Percentiles rank a stretch among this genome's conserved stretches.
phyloP scores from a whole-genome alignment of 2,797 vertebrate species.

The Centroberyx gerrardi region DNA sequence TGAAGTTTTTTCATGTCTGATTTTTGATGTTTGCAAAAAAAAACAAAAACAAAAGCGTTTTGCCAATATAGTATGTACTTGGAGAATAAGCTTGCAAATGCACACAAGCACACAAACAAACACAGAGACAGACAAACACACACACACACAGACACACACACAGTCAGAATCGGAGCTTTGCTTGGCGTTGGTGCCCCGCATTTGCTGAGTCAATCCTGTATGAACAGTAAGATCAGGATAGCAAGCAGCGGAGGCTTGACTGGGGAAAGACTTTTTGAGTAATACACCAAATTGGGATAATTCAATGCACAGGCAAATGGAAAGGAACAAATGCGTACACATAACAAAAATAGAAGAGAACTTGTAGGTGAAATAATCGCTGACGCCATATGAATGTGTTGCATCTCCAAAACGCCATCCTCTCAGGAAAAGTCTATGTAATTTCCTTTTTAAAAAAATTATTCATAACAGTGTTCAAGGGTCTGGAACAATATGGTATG shows the following conservation, averaged over 20 bases:
- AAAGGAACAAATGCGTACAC: conserved; percentile 71
- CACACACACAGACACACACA: conserved; percentile 9
- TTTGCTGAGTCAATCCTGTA: conserved; percentile 69
- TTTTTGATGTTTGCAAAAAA: not conserved
- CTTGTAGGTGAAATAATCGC: conserved; percentile 47
- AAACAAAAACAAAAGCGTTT: not conserved
- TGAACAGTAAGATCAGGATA: conserved; percentile 51
- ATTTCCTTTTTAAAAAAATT: conserved; percentile 22
- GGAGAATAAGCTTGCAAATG: not conserved
- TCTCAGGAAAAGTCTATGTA: conserved; percentile 14
- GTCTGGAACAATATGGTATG: not conserved
- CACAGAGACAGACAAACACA: too few relatives aligned
- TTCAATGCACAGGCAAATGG: conserved; percentile 60
- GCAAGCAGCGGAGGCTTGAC: conserved; percentile 24
- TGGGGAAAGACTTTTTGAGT: conserved; percentile 48
- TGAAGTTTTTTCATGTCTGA: not conserved
- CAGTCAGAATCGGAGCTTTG: conserved; percentile 23
- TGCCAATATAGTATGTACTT: not conserved
- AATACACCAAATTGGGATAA: conserved; percentile 62
- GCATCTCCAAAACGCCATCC: conserved; percentile 24
- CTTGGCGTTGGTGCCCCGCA: conserved; percentile 43
- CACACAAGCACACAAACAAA: not conserved
- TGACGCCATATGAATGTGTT: conserved; percentile 5
- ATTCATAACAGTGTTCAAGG: conserved; percentile 15
- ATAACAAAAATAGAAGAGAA: conserved; percentile 34